A percentile compares a stretch with the other conserved stretches of the same genome.
Evolutionary conservation across 2,113 vertebrate species (phyloP).

Genomic region (Todiramphus chloris): DNA sequence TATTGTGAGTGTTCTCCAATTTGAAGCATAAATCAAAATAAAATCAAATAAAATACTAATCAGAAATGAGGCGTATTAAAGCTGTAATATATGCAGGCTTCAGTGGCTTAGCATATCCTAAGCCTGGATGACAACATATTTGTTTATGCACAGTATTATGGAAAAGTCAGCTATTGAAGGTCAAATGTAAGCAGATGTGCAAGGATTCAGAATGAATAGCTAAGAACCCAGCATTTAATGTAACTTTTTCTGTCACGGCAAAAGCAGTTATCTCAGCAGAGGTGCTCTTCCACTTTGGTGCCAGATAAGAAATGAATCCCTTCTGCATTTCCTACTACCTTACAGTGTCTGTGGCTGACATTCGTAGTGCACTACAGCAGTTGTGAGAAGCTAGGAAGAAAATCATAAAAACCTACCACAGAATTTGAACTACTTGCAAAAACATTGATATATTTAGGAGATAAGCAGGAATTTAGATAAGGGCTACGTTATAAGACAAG

Average conservation of each 20-base stretch:
- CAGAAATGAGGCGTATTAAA: conserved; percentile 1
- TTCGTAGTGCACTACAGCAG: background rate
- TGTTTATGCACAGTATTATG: conserved; percentile 40
- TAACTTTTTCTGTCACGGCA: background rate
- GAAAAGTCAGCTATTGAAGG: conserved; percentile 40
- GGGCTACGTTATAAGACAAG: background rate
- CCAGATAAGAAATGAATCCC: background rate
- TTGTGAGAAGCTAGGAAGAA: background rate
- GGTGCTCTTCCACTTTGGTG: background rate
- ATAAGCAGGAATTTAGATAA: background rate
- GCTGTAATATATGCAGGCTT: background rate
- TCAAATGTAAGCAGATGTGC: conserved; percentile 33
- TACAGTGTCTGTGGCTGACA: background rate
- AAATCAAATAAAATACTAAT: conserved; percentile 39
- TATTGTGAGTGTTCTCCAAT: background rate
- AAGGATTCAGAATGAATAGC: conserved; percentile 6
- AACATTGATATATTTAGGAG: background rate
- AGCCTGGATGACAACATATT: conserved; percentile 40
- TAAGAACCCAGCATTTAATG: background rate
- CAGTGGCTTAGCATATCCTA: conserved; percentile 41
- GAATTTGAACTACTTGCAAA: background rate
- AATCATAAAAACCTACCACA: background rate
- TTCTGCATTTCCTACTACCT: background rate
- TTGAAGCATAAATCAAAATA: conserved; percentile 29
- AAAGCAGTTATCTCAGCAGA: background rate